Conservation (phyloP, 2,888 invertebrate genomes). For the Pardosa pseudoannulata region DNA sequence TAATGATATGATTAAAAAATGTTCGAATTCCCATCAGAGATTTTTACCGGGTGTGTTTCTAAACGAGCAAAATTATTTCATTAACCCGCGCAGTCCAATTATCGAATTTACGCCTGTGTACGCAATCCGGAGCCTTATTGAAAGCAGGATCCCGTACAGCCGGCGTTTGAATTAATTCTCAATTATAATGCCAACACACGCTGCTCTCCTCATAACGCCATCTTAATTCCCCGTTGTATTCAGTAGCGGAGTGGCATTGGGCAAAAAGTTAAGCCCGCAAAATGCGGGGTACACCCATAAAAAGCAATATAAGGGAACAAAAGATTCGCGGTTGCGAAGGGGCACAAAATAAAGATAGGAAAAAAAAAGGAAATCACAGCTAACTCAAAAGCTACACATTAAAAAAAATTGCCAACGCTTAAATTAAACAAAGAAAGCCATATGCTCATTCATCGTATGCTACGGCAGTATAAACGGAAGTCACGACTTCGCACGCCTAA, state of each 20-base stretch:
- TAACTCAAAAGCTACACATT: constrained; percentile 28
- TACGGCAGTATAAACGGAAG: constrained; percentile 29
- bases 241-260: constrained; percentile 25
- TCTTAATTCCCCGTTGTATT: neutral
- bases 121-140: no score
- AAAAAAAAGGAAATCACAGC: no score
- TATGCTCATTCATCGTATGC: neutral
- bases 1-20: no score
- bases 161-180: neutral
- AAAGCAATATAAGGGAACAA: constrained; percentile 33
- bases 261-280: constrained; percentile 13
- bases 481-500: constrained; percentile 46
- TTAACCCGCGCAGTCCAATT: no score
- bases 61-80: no score
- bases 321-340: constrained; percentile 9
- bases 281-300: constrained; percentile 36
- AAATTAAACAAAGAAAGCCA: constrained; percentile 35
- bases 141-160: constrained; percentile 3
- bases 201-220: neutral
- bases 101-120: no score
- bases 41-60: no score
- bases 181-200: neutral
- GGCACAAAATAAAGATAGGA: no score
- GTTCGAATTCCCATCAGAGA: no score
- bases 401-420: constrained; percentile 24